Conservation (phyloP, 2,113 vertebrate genomes). For the Hiodon tergisus region DNA sequence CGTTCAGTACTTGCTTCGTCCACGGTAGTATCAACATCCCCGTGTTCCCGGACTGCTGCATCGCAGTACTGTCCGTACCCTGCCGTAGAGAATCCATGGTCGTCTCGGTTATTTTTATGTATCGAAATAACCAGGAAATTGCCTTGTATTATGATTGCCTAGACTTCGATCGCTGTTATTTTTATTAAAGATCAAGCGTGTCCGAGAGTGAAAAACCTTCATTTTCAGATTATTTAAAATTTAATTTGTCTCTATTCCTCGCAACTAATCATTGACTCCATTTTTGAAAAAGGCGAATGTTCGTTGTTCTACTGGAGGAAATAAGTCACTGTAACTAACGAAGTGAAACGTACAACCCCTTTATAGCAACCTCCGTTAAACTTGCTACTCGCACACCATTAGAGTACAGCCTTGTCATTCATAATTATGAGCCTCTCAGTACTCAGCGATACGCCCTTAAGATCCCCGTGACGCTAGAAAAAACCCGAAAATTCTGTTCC, state of each 20-base stretch:
- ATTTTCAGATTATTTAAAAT: slow-evolving; percentile 27
- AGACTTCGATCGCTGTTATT: slow-evolving; percentile 38
- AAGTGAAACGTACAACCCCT: neutral
- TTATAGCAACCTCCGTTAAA: neutral
- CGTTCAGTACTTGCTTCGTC: slow-evolving; percentile 61
- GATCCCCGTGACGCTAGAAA: neutral
- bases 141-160: slow-evolving; percentile 62
- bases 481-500: neutral
- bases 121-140: slow-evolving; percentile 2
- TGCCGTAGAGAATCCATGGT: slow-evolving; percentile 21
- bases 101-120: slow-evolving; percentile 42
- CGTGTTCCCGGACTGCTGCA: slow-evolving; percentile 55
- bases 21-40: slow-evolving; percentile 60
- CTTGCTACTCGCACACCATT: slow-evolving; percentile 7
- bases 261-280: neutral
- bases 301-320: neutral
- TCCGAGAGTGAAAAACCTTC: slow-evolving; percentile 40
- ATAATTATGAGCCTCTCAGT: neutral
- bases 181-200: slow-evolving; percentile 31
- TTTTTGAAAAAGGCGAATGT: neutral
- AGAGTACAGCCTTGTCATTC: slow-evolving; percentile 22
- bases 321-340: neutral
- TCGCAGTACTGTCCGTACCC: slow-evolving; percentile 34
- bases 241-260: neutral
- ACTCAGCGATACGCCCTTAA: neutral